Conservation (phyloP, 2,888 invertebrate genomes). For the Anodontia alba region DNA sequence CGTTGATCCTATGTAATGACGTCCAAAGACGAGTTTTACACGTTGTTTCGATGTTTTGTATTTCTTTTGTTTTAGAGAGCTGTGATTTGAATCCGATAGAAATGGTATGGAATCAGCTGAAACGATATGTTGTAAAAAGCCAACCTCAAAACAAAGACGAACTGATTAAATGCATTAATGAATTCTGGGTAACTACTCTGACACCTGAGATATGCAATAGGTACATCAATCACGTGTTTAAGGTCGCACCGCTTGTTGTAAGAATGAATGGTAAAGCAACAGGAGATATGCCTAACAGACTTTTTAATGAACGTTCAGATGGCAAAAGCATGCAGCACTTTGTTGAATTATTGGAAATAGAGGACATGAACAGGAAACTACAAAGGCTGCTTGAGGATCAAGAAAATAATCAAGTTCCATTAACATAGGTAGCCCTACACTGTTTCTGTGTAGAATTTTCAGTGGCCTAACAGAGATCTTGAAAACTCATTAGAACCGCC, state of each 20-base stretch:
- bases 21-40: too few relatives aligned
- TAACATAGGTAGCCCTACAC: too few relatives aligned
- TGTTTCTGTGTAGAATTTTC: too few relatives aligned
- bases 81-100: conserved; percentile 18
- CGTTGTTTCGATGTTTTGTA: too few relatives aligned
- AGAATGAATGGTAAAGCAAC: not conserved
- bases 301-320: not conserved
- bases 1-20: too few relatives aligned
- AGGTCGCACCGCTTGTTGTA: not conserved
- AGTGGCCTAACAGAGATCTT: too few relatives aligned
- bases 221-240: conserved; percentile 1
- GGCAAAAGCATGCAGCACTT: not conserved
- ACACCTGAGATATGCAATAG: not conserved
- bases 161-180: not conserved
- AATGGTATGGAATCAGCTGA: conserved; percentile 12
- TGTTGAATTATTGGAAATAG: not conserved
- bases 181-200: not conserved
- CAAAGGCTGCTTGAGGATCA: too few relatives aligned
- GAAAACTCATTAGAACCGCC: too few relatives aligned
- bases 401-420: too few relatives aligned
- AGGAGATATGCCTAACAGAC: not conserved
- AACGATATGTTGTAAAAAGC: not conserved
- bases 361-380: not conserved
- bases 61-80: too few relatives aligned
- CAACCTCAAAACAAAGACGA: not conserved